A percentile compares a stretch with the other conserved stretches of the same genome.
phyloP scores from a whole-genome alignment of 2,888 invertebrate genomes.

The Eurois occulta region DNA sequence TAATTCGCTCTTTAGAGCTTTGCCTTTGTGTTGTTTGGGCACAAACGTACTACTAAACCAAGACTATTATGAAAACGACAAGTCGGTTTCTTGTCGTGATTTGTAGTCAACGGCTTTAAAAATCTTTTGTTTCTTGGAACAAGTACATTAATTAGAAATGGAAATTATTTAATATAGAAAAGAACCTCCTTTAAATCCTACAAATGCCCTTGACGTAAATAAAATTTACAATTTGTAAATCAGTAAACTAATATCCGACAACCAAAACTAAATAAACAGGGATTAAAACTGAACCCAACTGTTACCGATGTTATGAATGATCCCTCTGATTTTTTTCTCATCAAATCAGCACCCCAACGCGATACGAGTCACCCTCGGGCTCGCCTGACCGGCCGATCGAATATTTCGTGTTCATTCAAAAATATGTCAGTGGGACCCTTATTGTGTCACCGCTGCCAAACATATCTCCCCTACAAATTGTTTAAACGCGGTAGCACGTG shows the following conservation, averaged over 20 bases:
- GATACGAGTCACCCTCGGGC: constrained; percentile 67
- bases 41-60: constrained; percentile 32
- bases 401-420: constrained; percentile 79
- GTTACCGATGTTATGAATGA: constrained; percentile 38
- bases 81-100: constrained; percentile 26
- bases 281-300: constrained; percentile 33
- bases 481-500: constrained; percentile 61
- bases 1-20: constrained; percentile 55
- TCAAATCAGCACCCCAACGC: constrained; percentile 59
- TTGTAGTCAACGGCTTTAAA: constrained; percentile 5
- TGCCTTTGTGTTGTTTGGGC: constrained; percentile 57
- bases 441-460: constrained; percentile 63
- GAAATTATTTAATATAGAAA: neutral
- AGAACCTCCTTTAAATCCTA: neutral
- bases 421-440: constrained; percentile 81
- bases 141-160: neutral
- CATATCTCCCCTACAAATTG: constrained; percentile 65
- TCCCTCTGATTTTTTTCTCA: constrained; percentile 55
- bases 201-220: neutral
- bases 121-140: neutral
- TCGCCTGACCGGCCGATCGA: constrained; percentile 69
- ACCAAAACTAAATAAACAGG: constrained; percentile 5
- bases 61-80: constrained; percentile 37
- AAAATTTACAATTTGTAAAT: constrained; percentile 15
- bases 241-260: neutral